Evolutionary conservation across 2,113 vertebrate species (phyloP).

Genomic region (Dipodomys stephensi): DNA sequence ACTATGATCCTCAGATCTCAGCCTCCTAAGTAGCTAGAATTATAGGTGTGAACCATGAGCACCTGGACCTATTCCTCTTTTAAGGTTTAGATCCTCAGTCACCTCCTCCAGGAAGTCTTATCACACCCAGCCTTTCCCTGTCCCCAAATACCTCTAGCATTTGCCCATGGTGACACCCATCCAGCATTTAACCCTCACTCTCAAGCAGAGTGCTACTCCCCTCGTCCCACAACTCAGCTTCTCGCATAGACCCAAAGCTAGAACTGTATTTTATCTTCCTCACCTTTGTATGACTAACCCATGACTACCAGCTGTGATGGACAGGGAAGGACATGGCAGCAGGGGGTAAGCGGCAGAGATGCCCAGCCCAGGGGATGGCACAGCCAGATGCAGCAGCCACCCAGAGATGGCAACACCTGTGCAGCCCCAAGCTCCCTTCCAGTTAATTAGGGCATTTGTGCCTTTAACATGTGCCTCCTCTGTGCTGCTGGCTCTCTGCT

Average conservation of each 20-base stretch:
- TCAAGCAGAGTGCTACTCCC: neutral
- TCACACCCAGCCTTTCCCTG: neutral
- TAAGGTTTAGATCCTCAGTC: neutral
- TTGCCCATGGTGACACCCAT: neutral
- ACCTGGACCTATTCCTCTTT: too few species aligned
- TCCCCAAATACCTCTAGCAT: neutral
- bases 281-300: neutral
- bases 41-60: too few species aligned
- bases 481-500: slow-evolving; percentile 17
- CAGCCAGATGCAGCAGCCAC: neutral
- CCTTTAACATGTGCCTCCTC: neutral
- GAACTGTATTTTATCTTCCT: neutral
- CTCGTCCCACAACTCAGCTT: neutral
- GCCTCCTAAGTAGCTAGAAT: too few species aligned
- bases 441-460: neutral
- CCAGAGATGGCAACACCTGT: neutral
- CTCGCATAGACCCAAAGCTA: neutral
- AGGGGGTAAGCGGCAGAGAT: neutral
- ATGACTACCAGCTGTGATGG: neutral
- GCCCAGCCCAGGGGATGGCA: neutral
- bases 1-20: too few species aligned
- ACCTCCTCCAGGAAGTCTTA: neutral
- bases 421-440: neutral
- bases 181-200: neutral
- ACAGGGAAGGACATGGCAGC: neutral